These are phyloP conservation scores for Pterostichus madidus DNA, from an alignment of 2,888 invertebrate genomes.

Conservation along the genomic window DNA sequence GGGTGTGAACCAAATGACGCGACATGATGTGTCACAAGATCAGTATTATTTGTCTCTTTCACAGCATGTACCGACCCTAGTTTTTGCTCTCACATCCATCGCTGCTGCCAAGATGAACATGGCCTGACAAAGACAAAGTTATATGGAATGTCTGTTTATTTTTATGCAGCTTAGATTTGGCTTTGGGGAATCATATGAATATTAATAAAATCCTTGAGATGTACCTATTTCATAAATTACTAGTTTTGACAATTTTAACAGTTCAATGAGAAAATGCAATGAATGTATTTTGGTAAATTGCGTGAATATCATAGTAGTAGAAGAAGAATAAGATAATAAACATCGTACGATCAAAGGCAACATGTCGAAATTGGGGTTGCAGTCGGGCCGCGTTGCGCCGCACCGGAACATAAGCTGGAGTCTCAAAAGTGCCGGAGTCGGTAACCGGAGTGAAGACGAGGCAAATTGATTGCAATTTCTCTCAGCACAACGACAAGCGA, in stretches of 20 bases:
- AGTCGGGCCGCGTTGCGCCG: neutral
- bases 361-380: constrained; percentile 13
- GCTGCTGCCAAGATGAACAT: constrained; percentile 55
- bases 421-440: constrained; percentile 43
- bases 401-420: constrained; percentile 31
- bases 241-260: too few species aligned
- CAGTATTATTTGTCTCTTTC: constrained; percentile 49
- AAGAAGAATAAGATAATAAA: constrained; percentile 18
- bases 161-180: constrained; percentile 33
- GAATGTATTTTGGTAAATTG: too few species aligned
- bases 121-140: constrained; percentile 43
- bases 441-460: constrained; percentile 68
- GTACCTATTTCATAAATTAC: neutral
- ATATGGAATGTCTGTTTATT: constrained; percentile 58
- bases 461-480: constrained; percentile 73
- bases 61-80: constrained; percentile 34
- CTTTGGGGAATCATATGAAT: neutral
- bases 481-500: constrained; percentile 70
- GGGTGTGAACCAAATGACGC: constrained; percentile 51
- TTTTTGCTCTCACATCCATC: constrained; percentile 38
- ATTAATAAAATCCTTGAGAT: too few species aligned
- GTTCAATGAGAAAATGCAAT: too few species aligned
- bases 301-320: neutral
- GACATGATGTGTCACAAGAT: constrained; percentile 52
- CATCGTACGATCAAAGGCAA: constrained; percentile 34